Conservation (phyloP, 2,888 invertebrate species). For the Mesoligia furuncula region DNA sequence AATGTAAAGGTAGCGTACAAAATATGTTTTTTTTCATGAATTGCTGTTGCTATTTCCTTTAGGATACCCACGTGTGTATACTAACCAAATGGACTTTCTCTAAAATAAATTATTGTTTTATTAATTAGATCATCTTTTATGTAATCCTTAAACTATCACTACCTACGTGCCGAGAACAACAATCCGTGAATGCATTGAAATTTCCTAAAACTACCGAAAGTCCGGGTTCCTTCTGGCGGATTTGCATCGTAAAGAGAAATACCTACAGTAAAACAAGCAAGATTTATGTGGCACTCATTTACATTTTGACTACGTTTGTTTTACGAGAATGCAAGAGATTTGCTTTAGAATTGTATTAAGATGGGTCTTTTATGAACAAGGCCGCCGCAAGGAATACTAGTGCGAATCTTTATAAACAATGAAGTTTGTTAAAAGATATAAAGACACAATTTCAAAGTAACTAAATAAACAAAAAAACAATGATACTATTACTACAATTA, state of each 20-base stretch:
- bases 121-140: too few species aligned
- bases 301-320: conserved; percentile 39
- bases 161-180: background rate
- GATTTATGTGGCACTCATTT: conserved; percentile 37
- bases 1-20: background rate
- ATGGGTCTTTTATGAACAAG: conserved; percentile 6
- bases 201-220: background rate
- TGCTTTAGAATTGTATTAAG: conserved; percentile 2
- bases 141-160: background rate
- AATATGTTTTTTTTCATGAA: background rate
- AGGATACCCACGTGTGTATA: background rate
- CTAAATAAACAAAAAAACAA: background rate
- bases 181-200: background rate
- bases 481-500: background rate
- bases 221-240: too few species aligned
- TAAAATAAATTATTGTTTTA: background rate
- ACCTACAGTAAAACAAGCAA: conserved; percentile 41
- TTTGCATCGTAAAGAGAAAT: conserved; percentile 1
- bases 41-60: background rate
- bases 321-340: conserved; percentile 26
- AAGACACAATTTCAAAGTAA: background rate
- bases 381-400: background rate
- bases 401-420: conserved; percentile 4
- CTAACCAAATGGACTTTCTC: background rate
- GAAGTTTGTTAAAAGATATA: background rate